Conservation (phyloP, 2,797 vertebrate genomes). For the Thunnus albacares region DNA sequence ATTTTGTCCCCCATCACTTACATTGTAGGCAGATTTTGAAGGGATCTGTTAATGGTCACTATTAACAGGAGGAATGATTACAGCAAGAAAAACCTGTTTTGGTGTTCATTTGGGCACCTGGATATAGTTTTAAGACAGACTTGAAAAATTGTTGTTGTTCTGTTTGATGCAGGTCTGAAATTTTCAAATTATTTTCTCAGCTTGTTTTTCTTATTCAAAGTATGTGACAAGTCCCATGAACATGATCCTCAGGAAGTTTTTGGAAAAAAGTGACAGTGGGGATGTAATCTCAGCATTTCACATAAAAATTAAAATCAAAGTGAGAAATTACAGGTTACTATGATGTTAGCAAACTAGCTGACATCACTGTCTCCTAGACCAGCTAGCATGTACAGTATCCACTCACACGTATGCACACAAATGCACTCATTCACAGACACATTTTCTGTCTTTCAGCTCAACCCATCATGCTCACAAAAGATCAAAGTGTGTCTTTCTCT, state of each 20-base stretch:
- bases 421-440: slow-evolving; percentile 60
- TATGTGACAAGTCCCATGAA: not conserved
- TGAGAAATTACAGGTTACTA: not conserved
- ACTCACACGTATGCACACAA: slow-evolving; percentile 31
- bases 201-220: not conserved
- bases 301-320: slow-evolving; percentile 3
- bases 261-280: not conserved
- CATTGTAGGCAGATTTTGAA: too few species aligned
- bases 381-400: slow-evolving; percentile 49
- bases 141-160: too few species aligned
- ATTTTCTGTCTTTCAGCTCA: slow-evolving; percentile 70
- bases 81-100: too few species aligned
- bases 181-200: not conserved
- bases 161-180: not conserved
- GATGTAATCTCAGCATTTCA: slow-evolving; percentile 11
- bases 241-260: not conserved
- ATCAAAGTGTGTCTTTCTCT: slow-evolving; percentile 85
- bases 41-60: too few species aligned
- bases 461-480: slow-evolving; percentile 81
- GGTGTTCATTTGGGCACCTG: too few species aligned
- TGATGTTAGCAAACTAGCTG: slow-evolving; percentile 3
- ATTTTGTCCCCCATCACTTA: too few species aligned
- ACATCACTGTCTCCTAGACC: slow-evolving; percentile 24
- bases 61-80: too few species aligned
- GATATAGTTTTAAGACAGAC: too few species aligned